These are phyloP conservation scores for Nomia melanderi DNA, from an alignment of 1,140 invertebrate genomes.

Conservation along the genomic window DNA sequence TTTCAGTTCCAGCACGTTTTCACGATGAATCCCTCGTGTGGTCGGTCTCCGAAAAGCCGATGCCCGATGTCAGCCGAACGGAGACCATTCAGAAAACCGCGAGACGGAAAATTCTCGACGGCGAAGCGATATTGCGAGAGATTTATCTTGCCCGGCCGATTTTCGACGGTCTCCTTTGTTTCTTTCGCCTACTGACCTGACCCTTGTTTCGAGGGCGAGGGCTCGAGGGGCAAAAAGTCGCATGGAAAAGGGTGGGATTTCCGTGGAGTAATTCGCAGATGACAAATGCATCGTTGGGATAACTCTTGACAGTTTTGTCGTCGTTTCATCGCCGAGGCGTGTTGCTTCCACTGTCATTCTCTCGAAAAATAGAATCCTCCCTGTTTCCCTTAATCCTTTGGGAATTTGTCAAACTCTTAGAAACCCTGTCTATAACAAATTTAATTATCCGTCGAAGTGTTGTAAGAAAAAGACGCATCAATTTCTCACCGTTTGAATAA, in stretches of 20 bases:
- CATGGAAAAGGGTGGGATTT: background rate
- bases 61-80: background rate
- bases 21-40: too few relatives aligned
- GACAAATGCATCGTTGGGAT: conserved; percentile 1
- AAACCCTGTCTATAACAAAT: too few relatives aligned
- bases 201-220: too few relatives aligned
- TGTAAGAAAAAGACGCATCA: too few relatives aligned
- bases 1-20: too few relatives aligned
- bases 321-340: background rate
- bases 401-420: too few relatives aligned
- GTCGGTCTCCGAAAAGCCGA: too few relatives aligned
- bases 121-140: background rate
- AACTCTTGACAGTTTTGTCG: background rate
- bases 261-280: background rate
- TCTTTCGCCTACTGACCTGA: too few relatives aligned
- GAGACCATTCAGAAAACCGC: background rate
- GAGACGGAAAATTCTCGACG: background rate
- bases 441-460: too few relatives aligned
- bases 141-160: conserved; percentile 14
- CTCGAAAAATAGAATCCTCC: background rate
- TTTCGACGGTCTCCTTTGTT: too few relatives aligned
- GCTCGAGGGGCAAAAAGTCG: background rate
- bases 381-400: background rate
- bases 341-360: too few relatives aligned
- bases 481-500: too few relatives aligned